Conservation (phyloP, 1,140 invertebrate genomes). For the Gryon sp. region DNA sequence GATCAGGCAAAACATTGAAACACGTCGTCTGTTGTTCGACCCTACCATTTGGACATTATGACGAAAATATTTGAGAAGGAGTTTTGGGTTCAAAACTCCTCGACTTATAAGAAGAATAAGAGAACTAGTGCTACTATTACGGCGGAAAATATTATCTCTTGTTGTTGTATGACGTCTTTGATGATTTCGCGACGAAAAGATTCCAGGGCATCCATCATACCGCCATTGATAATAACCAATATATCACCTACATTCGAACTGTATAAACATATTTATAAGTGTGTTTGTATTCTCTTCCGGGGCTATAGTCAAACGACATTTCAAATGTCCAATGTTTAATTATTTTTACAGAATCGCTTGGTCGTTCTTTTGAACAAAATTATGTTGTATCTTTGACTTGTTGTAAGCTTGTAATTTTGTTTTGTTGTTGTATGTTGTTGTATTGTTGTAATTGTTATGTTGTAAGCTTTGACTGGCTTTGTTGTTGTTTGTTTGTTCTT, state of each 20-base stretch:
- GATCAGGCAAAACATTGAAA: conserved; percentile 78
- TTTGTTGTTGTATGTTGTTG: too few relatives aligned
- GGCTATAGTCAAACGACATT: conserved; percentile 1
- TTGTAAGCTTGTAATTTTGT: too few relatives aligned
- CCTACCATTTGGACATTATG: conserved; percentile 72
- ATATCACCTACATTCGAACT: conserved; percentile 21
- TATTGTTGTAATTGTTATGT: too few relatives aligned
- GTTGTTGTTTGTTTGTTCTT: too few relatives aligned
- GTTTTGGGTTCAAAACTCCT: conserved; percentile 33
- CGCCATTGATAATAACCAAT: conserved; percentile 17
- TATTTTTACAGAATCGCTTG: conserved; percentile 28
- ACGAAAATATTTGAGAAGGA: conserved; percentile 76
- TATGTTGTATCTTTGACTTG: not conserved
- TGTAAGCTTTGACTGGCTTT: too few relatives aligned
- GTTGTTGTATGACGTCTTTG: conserved; percentile 40
- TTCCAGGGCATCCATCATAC: conserved; percentile 22
- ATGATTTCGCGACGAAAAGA: conserved; percentile 37
- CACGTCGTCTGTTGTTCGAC: conserved; percentile 74
- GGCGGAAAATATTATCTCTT: conserved; percentile 49
- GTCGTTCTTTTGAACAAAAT: conserved; percentile 17
- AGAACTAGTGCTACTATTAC: conserved; percentile 58
- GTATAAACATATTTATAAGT: conserved; percentile 40
- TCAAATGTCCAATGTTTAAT: conserved; percentile 32
- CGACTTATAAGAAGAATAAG: not conserved
- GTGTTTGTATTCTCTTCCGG: conserved; percentile 19